phyloP scores from a whole-genome alignment of 2,888 invertebrate genomes.

The Encarsia formosa region DNA sequence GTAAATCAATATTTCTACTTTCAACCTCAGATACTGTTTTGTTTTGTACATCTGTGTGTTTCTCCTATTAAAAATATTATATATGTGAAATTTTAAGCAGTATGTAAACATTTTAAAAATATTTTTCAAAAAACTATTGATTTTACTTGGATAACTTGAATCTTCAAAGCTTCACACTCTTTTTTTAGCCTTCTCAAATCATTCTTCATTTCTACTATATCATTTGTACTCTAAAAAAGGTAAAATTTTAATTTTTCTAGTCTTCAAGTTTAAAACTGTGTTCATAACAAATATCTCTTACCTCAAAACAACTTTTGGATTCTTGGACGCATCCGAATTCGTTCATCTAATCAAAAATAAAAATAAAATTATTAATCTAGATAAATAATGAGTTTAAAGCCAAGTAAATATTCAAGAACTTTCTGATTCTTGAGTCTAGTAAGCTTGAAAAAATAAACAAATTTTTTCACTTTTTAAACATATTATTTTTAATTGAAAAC shows the following conservation, averaged over 20 bases:
- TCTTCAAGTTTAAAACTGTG: neutral
- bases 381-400: neutral
- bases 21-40: constrained; percentile 32
- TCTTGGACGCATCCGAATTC: constrained; percentile 24
- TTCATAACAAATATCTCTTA: constrained; percentile 4
- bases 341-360: constrained; percentile 23
- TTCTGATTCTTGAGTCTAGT: no score
- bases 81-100: neutral
- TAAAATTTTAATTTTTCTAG: neutral
- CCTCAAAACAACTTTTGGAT: constrained; percentile 16
- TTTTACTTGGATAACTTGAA: constrained; percentile 30
- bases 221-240: constrained; percentile 24
- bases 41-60: constrained; percentile 26
- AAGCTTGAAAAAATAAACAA: no score
- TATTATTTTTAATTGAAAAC: no score
- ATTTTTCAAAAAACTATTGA: no score
- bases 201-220: constrained; percentile 34
- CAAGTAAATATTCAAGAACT: no score
- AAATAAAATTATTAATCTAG: neutral
- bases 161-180: constrained; percentile 35
- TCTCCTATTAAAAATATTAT: constrained; percentile 25
- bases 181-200: constrained; percentile 34
- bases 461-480: no score
- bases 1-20: constrained; percentile 31
- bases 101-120: neutral